Base-by-base conservation (phyloP, 2,888 invertebrate species). In the Folsomia manolachei region DNA sequence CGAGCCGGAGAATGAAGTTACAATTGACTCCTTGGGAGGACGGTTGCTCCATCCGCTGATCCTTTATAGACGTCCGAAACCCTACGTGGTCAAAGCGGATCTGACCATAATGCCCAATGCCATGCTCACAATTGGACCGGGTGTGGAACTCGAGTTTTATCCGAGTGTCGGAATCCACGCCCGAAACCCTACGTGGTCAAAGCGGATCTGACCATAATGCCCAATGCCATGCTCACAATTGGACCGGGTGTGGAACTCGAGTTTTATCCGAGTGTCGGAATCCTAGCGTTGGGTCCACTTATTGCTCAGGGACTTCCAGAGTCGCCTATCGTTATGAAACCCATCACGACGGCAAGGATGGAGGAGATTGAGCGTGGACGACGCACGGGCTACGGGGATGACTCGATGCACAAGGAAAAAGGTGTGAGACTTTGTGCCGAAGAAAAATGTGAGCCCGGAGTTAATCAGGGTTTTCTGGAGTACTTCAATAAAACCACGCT, bases 121-220 rank as follows among this genome's bases (percentile, higher is more conserved):
- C 0, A 93, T 91, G 0, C 84, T 99, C 51, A 90, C 90, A 0
- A 94, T 99, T 71, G 89, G 90, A 78, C 91, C 95, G 1, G 97
- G 96, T 4, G 95, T 95, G 0, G 88, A 91, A 9, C 86, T 99
- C 84, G 95, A 97, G 84, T 97, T 99, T 83, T 91, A 91, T 53
- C 94, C 98, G 0, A 96, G 95, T 84, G 93, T 99, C 67, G 97
- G 98, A 0, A 94, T 98, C 75, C 85, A 98, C 25, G 96, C 98
- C 0, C 87, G 99, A 81, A 99, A 99, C 0, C 91, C 91, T 0
- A 96, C 81, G 83, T 90, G 0, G 88, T 99, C 21, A 88, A 88
- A 78, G 88, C 94, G 0, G 99, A 99, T 83, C 89, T 99, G 56
- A 99, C 98, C 0, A 90, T 99, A 0, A 97, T 99, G 97, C 97